Base-by-base conservation (phyloP, 2,888 invertebrate genomes). In the Eupithecia subumbrata region DNA sequence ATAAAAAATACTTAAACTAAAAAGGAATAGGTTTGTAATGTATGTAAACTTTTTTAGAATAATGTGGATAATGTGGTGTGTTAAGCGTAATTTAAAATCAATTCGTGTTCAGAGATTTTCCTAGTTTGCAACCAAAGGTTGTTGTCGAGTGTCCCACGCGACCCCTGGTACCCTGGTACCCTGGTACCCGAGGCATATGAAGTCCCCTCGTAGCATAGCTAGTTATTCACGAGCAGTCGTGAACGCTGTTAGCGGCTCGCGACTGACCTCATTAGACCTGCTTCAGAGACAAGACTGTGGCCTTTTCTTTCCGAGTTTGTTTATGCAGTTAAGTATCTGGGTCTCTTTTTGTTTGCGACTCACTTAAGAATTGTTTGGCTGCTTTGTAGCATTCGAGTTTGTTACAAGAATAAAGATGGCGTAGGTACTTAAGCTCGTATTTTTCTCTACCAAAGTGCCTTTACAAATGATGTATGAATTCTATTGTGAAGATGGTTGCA, bases 211-310 rank as follows among this genome's bases (percentile, higher is more conserved):
- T 60, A n/a, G 45, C 37, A 2, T 67, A 67, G 68, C 64, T 68
- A 67, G 73, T 73, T 75, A 73, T 68, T 69, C 63, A 71, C 67
- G 56, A 69, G 77, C 70, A 70, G 74, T 72, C 73, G 73, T 71
- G 73, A 75, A 14, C 25, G 60, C 60, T 25, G 74, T 77, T 77
- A 70, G 77, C 77, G 48, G 52, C 16, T 74, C 67, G 66, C 22
- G n/a, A 70, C 63, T 75, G 77, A 73, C 77, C 77, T 73, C 75
- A 73, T 75, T 77, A 77, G 67, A 68, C 67, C 22, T 37, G 12
- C 68, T 68, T 66, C 18, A 64, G 63, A 30, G 63, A 64, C 40
- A 71, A 73, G 67, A 73, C 72, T 56, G 71, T 63, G n/a, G n/a
- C 43, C 43, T 68, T 68, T 22, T 40, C 14, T 40, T 40, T 22